phyloP scores from a whole-genome alignment of 2,797 vertebrate species.

The Dallia pectoralis region DNA sequence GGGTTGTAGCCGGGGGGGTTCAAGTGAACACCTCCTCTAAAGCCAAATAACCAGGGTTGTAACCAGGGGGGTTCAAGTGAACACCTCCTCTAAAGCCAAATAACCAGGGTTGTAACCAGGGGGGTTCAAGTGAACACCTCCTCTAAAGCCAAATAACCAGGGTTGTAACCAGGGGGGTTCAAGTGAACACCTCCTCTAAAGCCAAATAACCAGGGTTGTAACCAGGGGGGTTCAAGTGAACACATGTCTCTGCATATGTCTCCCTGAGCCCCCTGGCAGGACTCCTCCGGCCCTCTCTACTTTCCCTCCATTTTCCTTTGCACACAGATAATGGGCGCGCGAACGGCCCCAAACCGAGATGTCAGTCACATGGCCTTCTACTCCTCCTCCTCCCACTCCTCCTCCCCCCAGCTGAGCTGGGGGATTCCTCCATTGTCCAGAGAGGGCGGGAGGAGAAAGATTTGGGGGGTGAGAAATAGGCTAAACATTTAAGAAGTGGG shows the following conservation, averaged over 20 bases:
- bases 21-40: no score
- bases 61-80: no score
- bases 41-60: constrained; percentile 42
- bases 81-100: constrained; percentile 34
- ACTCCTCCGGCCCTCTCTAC: constrained; percentile 14
- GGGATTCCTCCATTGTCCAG: constrained; percentile 65
- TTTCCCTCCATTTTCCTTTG: constrained; percentile 66
- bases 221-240: no score
- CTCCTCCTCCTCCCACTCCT: constrained; percentile 16
- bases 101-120: constrained; percentile 49
- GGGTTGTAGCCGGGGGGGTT: no score
- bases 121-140: no score
- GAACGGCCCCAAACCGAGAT: constrained; percentile 59
- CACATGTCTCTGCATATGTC: constrained; percentile 42
- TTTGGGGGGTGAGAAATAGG: constrained; percentile 40
- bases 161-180: no score
- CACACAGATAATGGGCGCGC: constrained; percentile 65
- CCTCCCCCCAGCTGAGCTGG: constrained; percentile 41
- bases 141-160: no score
- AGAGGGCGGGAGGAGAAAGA: constrained; percentile 11
- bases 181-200: no score
- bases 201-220: constrained; percentile 42
- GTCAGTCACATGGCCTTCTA: constrained; percentile 63
- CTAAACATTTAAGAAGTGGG: constrained; percentile 37
- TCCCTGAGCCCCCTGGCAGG: constrained; percentile 17